Conservation (phyloP, 1,140 invertebrate genomes). For the Cepaea nemoralis region DNA sequence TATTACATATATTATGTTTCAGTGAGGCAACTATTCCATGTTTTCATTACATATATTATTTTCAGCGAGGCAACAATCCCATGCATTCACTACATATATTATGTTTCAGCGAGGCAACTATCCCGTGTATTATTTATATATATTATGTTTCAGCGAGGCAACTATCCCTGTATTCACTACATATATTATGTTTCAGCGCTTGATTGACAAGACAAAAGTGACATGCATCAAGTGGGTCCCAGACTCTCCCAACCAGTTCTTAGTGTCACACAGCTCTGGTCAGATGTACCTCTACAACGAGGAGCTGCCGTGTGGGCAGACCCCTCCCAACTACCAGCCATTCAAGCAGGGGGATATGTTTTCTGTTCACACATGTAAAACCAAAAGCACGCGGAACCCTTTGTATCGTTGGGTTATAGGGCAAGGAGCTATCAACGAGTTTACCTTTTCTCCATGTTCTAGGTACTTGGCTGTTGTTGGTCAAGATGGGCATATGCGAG, state of each 20-base stretch:
- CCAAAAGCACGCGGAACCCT: slow-evolving; percentile 95
- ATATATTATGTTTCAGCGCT: slow-evolving; percentile 77
- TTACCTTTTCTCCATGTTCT: slow-evolving; percentile 95
- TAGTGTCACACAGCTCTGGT: slow-evolving; percentile 94
- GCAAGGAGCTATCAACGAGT: slow-evolving; percentile 91
- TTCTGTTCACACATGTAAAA: slow-evolving; percentile 94
- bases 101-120: no score
- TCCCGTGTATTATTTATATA: no score
- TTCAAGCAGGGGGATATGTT: slow-evolving; percentile 96
- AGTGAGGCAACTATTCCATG: no score
- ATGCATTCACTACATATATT: background rate
- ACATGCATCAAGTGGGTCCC: slow-evolving; percentile 99
- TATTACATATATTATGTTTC: no score
- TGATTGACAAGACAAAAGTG: slow-evolving; percentile 97
- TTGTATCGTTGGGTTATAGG: slow-evolving; percentile 81
- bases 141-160: no score
- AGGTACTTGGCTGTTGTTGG: slow-evolving; percentile 84
- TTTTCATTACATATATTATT: no score
- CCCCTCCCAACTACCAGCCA: slow-evolving; percentile 89
- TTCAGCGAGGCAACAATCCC: no score
- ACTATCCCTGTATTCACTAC: background rate
- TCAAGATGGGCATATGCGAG: slow-evolving; percentile 96
- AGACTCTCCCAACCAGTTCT: slow-evolving; percentile 90
- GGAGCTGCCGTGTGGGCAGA: slow-evolving; percentile 87
- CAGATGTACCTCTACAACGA: slow-evolving; percentile 98